Conservation (phyloP, 2,888 invertebrate species). For the Synanthedon andrenaeformis region DNA sequence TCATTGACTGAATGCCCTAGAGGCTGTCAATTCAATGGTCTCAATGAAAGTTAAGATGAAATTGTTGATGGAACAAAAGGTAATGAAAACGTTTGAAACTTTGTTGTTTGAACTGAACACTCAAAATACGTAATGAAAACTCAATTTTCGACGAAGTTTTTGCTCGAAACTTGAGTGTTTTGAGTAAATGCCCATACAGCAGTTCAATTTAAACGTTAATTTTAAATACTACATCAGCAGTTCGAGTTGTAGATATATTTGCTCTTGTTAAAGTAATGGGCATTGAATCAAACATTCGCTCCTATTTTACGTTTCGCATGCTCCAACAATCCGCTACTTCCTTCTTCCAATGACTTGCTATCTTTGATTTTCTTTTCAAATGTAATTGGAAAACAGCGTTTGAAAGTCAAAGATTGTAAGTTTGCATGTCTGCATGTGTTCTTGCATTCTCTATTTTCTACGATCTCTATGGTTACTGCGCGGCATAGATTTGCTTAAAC, state of each 20-base stretch:
- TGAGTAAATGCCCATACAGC: background rate
- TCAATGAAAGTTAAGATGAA: no score
- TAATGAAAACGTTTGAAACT: no score
- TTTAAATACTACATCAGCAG: background rate
- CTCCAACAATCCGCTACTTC: conserved; percentile 38
- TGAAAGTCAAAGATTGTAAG: conserved; percentile 38
- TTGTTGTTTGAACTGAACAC: no score
- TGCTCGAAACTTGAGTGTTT: background rate
- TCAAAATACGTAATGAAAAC: no score
- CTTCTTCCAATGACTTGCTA: conserved; percentile 20
- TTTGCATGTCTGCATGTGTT: conserved; percentile 61
- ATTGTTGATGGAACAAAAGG: no score
- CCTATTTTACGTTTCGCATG: conserved; percentile 66
- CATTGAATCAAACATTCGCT: conserved; percentile 26
- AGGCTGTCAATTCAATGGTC: no score
- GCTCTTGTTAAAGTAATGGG: background rate
- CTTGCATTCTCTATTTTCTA: conserved; percentile 64
- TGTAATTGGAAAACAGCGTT: background rate
- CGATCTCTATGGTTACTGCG: conserved; percentile 72
- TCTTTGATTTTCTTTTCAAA: background rate
- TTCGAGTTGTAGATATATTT: background rate
- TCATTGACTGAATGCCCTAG: no score
- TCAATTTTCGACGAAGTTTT: no score
- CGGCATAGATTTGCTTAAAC: conserved; percentile 64
- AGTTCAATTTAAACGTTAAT: background rate